Evolutionary conservation across 2,797 vertebrate genomes (phyloP), one percentile per base, ranked within the genome.

Genomic region (Podargus strigoides): DNA sequence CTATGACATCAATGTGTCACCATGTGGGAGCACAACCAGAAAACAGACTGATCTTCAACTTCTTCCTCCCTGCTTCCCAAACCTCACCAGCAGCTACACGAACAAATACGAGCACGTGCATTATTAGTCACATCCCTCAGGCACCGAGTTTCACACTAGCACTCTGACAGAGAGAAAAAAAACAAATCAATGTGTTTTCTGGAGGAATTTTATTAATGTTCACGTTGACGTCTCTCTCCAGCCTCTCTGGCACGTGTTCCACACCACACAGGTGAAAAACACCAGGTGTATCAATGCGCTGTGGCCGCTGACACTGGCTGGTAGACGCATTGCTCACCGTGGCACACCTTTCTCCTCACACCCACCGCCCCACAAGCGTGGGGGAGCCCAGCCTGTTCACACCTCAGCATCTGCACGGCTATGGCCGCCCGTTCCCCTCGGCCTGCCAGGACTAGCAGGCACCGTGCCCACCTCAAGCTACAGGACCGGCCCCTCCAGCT

Each of bases 271-370:
- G 0, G 22, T 1, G 6, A 27, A 9, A 12, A 64, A 16, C 28
- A 12, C 4, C 46, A 6, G 22, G 27, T 10, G 0, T 4, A 19
- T 3, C 34, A 1, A 3, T 15, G n/a, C n/a, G n/a, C n/a, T n/a
- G n/a, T n/a, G n/a, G n/a, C n/a, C n/a, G n/a, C n/a, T n/a, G n/a
- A n/a, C n/a, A n/a, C n/a, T n/a, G n/a, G n/a, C n/a, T n/a, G n/a
- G n/a, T n/a, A n/a, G n/a, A n/a, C n/a, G n/a, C n/a, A n/a, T n/a
- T n/a, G n/a, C n/a, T n/a, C n/a, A n/a, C n/a, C n/a, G n/a, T n/a
- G n/a, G n/a, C n/a, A n/a, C n/a, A n/a, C n/a, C n/a, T n/a, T n/a
- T n/a, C n/a, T n/a, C n/a, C n/a, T n/a, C n/a, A n/a, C n/a, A n/a
- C n/a, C n/a, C n/a, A n/a, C n/a, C n/a, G n/a, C n/a, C n/a, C n/a